Conservation (phyloP, 2,888 invertebrate species). For the Andrena chrysosceles region DNA sequence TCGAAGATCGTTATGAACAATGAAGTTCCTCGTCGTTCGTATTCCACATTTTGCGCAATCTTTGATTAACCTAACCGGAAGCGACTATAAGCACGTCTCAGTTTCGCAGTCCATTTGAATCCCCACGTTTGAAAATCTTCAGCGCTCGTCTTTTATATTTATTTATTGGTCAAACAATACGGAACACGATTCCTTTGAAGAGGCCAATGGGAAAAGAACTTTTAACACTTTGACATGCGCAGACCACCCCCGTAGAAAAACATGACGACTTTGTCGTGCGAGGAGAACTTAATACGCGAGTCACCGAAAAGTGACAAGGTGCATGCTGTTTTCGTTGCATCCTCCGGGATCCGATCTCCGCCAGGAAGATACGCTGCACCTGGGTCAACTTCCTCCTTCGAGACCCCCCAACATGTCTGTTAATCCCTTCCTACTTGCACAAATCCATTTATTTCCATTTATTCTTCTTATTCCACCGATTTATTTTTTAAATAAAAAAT, state of each 20-base stretch:
- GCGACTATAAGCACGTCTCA: too few relatives aligned
- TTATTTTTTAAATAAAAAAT: neutral
- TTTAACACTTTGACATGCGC: constrained; percentile 48
- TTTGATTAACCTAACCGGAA: too few relatives aligned
- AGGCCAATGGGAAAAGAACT: constrained; percentile 17
- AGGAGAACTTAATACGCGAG: constrained; percentile 74
- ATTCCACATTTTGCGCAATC: too few relatives aligned
- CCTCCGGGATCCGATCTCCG: constrained; percentile 72
- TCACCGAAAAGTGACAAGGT: constrained; percentile 71
- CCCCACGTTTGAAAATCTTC: neutral
- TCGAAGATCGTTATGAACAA: too few relatives aligned
- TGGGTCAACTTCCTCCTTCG: constrained; percentile 82
- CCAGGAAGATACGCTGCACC: constrained; percentile 73
- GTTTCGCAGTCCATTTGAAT: constrained; percentile 12
- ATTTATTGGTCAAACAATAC: constrained; percentile 38
- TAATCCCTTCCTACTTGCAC: constrained; percentile 68
- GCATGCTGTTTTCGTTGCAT: constrained; percentile 79
- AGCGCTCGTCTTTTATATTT: neutral
- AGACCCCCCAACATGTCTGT: constrained; percentile 76
- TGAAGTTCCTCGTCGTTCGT: too few relatives aligned
- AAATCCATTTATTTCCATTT: constrained; percentile 25
- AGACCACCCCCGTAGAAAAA: constrained; percentile 73
- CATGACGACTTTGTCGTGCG: constrained; percentile 56
- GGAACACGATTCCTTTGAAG: constrained; percentile 41
- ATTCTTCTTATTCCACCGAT: neutral